phyloP scores from a whole-genome alignment of 2,888 invertebrate genomes.

The Hedychridium roseum region DNA sequence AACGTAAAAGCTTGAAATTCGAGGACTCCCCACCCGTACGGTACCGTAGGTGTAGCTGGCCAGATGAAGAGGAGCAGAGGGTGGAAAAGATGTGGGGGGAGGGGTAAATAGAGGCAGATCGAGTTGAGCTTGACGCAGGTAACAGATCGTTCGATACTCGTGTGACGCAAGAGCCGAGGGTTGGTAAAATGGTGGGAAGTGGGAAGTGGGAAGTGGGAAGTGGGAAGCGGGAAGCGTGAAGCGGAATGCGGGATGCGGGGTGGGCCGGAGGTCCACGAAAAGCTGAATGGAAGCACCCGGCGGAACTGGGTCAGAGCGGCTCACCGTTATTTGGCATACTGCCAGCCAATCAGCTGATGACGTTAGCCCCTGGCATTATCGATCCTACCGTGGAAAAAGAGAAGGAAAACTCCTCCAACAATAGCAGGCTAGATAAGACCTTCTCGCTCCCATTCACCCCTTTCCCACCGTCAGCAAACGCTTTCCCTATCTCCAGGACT shows the following conservation, averaged over 20 bases:
- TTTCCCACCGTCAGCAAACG: background rate
- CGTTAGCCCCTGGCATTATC: conserved; percentile 13
- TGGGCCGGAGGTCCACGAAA: conserved; percentile 38
- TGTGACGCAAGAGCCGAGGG: conserved; percentile 48
- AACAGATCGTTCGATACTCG: conserved; percentile 47
- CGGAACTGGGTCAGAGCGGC: conserved; percentile 45
- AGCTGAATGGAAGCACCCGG: conserved; percentile 52
- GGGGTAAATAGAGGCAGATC: conserved; percentile 1
- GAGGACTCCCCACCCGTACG: conserved; percentile 48
- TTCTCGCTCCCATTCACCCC: background rate
- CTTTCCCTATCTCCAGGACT: background rate
- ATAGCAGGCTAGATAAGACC: background rate
- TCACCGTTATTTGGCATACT: conserved; percentile 26
- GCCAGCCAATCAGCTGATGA: conserved; percentile 38
- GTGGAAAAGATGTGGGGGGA: conserved; percentile 9
- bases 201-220: conserved; percentile 16
- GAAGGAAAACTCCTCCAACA: conserved; percentile 16
- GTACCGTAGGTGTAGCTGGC: conserved; percentile 51
- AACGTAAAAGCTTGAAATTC: too few species aligned
- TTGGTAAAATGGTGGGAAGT: conserved; percentile 10
- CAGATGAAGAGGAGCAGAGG: conserved; percentile 14
- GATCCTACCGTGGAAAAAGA: too few species aligned
- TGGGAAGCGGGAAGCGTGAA: background rate
- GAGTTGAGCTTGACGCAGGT: conserved; percentile 32
- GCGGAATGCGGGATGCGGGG: background rate